Evolutionary conservation across 2,888 invertebrate species (phyloP).

Genomic region (Mycalesis mineus): DNA sequence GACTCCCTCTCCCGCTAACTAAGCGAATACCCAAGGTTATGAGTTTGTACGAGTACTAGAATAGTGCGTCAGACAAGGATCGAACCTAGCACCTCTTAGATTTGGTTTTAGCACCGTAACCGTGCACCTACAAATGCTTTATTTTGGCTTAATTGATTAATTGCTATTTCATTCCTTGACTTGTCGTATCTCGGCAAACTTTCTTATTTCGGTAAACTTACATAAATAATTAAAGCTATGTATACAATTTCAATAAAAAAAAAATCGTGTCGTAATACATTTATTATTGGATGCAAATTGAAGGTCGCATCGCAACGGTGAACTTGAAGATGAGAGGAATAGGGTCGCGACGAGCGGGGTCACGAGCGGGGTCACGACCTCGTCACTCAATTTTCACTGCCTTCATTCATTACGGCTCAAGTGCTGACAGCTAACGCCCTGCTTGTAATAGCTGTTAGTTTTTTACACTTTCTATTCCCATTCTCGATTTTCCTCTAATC

Average conservation of each 20-base stretch:
- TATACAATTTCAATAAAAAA: neutral
- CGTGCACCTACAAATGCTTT: too few relatives aligned
- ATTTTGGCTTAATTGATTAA: too few relatives aligned
- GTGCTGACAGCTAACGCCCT: conserved; percentile 17
- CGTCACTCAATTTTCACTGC: conserved; percentile 37
- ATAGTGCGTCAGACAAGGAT: too few relatives aligned
- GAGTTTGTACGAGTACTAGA: too few relatives aligned
- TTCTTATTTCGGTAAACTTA: too few relatives aligned
- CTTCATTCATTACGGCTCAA: conserved; percentile 32
- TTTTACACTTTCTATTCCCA: neutral
- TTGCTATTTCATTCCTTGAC: too few relatives aligned
- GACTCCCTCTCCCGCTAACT: too few relatives aligned
- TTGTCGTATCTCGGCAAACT: too few relatives aligned
- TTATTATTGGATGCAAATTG: conserved; percentile 8
- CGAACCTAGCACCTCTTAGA: too few relatives aligned
- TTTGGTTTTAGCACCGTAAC: too few relatives aligned
- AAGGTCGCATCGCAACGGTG: conserved; percentile 35
- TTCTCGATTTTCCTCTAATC: neutral
- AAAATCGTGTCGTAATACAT: neutral
- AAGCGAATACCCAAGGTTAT: too few relatives aligned
- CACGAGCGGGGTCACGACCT: conserved; percentile 55
- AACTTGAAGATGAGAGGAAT: conserved; percentile 50
- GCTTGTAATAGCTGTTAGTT: neutral
- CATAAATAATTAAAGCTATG: neutral
- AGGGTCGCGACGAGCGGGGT: conserved; percentile 54